These are phyloP conservation scores for Crypturellus tataupa DNA, from an alignment of 2,797 vertebrate species.

Conservation along the genomic window DNA sequence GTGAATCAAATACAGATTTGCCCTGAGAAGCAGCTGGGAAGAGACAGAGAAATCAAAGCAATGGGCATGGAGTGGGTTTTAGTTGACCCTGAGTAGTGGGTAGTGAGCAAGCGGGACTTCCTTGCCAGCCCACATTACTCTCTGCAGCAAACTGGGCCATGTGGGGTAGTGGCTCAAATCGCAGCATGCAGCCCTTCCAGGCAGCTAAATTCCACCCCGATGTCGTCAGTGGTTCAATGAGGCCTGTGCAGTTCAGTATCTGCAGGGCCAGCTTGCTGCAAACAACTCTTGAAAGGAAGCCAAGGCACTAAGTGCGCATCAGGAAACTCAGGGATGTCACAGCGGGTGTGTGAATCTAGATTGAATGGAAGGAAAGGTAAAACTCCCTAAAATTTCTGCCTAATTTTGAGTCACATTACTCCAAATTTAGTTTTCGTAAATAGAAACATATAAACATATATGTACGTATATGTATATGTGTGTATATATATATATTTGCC, in stretches of 20 bases:
- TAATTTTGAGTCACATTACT: neutral
- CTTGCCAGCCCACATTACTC: accelerated
- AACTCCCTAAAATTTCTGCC: neutral
- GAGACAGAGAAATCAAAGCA: neutral
- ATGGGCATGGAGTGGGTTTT: neutral
- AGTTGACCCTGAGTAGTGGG: neutral
- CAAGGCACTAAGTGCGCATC: too few relatives aligned
- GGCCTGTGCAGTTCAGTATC: neutral
- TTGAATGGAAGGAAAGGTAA: neutral
- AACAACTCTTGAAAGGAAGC: neutral
- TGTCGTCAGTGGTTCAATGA: neutral
- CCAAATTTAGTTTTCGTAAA: neutral
- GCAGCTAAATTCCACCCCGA: neutral
- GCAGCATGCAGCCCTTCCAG: too few relatives aligned
- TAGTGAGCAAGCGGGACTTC: neutral
- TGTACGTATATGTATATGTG: neutral
- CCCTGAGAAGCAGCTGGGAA: neutral
- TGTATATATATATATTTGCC: neutral
- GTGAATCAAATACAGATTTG: neutral
- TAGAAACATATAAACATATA: neutral
- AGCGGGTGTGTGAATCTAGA: neutral
- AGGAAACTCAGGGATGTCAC: neutral
- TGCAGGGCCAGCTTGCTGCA: neutral
- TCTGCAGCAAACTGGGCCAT: neutral
- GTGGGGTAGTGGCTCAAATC: neutral